phyloP scores from a whole-genome alignment of 2,113 vertebrate genomes.

The Nothoprocta pentlandii region DNA sequence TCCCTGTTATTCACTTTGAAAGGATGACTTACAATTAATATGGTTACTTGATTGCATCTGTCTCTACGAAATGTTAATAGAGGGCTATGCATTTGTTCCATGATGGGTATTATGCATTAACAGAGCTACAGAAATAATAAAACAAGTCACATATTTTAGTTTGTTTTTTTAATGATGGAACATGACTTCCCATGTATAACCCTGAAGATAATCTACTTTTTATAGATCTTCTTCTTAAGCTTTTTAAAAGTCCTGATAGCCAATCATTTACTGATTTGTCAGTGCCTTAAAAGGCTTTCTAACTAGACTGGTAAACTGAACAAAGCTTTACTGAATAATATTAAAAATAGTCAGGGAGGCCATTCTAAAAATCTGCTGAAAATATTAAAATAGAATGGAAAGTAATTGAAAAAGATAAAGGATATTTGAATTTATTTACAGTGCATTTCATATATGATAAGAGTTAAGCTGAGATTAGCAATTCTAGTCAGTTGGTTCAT shows the following conservation, averaged over 20 bases:
- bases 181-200: background rate
- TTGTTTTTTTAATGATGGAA: background rate
- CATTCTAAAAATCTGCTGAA: background rate
- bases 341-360: background rate
- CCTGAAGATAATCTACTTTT: background rate
- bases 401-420: background rate
- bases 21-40: background rate
- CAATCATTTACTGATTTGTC: background rate
- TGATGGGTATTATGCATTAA: background rate
- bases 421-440: background rate
- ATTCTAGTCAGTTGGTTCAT: background rate
- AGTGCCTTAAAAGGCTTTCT: background rate
- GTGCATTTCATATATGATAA: background rate
- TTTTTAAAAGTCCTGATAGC: background rate
- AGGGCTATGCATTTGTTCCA: background rate
- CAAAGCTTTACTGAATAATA: background rate
- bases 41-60: background rate
- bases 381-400: background rate
- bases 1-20: background rate
- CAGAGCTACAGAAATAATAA: background rate
- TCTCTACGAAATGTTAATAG: background rate
- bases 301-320: background rate
- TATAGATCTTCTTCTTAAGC: background rate
- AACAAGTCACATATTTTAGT: background rate
- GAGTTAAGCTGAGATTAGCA: background rate